These are phyloP conservation scores for Oryzias javanicus DNA, from an alignment of 2,113 vertebrate species.

Conservation along the genomic window DNA sequence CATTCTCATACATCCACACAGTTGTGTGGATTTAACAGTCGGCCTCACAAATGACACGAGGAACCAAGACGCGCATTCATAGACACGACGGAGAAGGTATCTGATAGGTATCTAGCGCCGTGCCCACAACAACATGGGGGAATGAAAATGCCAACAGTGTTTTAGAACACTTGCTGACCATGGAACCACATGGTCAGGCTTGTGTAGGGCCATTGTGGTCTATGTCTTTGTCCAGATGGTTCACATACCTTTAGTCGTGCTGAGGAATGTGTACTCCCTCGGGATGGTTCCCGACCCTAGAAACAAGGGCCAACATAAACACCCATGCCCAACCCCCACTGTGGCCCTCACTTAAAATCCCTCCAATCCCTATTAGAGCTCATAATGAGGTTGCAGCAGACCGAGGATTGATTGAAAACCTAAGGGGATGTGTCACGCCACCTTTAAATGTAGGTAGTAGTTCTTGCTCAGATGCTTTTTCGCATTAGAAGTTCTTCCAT, in stretches of 20 bases:
- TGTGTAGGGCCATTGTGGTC: constrained; percentile 77
- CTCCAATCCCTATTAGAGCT: constrained; percentile 38
- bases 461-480: constrained; percentile 4
- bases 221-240: constrained; percentile 81
- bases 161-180: constrained; percentile 16
- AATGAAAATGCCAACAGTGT: constrained; percentile 39
- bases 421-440: not conserved
- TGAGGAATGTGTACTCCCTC: constrained; percentile 81
- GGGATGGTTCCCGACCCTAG: constrained; percentile 75
- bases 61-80: constrained; percentile 12
- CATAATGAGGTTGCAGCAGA: constrained; percentile 42
- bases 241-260: constrained; percentile 80
- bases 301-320: constrained; percentile 83
- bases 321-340: constrained; percentile 63
- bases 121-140: constrained; percentile 21
- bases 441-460: constrained; percentile 2
- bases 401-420: constrained; percentile 15
- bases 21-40: constrained; percentile 32
- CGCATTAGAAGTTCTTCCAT: not conserved
- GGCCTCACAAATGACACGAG: constrained; percentile 45
- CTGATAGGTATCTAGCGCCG: constrained; percentile 48
- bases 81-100: constrained; percentile 23
- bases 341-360: constrained; percentile 54
- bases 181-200: constrained; percentile 42
- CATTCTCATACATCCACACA: constrained; percentile 57